Percentiles rank a stretch among this genome's conserved stretches.
phyloP scores from a whole-genome alignment of 1,140 invertebrate genomes.

The Trachymyrmex septentrionalis region DNA sequence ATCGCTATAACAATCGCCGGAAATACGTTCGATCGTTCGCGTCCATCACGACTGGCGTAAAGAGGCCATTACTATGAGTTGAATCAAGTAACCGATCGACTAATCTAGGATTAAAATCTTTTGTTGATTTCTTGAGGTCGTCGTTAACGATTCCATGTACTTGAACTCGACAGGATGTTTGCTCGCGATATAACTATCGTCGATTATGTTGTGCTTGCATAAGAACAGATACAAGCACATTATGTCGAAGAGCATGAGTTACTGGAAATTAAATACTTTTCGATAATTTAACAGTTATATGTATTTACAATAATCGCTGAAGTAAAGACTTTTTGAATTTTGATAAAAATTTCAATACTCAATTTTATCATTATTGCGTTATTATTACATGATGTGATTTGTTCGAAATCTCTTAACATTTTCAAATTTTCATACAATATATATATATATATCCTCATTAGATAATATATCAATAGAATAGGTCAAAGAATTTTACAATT shows the following conservation, averaged over 20 bases:
- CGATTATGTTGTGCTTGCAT: background rate
- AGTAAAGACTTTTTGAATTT: background rate
- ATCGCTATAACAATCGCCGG: slow-evolving; percentile 83
- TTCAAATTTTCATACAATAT: too few relatives aligned
- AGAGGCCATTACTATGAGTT: background rate
- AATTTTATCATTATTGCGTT: too few relatives aligned
- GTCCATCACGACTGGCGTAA: background rate
- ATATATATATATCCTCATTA: too few relatives aligned
- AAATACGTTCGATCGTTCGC: slow-evolving; percentile 74
- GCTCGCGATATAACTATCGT: background rate
- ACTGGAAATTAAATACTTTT: background rate
- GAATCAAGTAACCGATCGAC: background rate
- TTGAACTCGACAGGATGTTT: slow-evolving; percentile 14
- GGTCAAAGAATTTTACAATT: too few relatives aligned
- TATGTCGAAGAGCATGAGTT: background rate
- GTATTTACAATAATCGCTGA: too few relatives aligned
- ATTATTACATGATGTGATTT: too few relatives aligned
- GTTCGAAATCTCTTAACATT: too few relatives aligned
- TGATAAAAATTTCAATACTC: background rate
- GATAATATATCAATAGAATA: too few relatives aligned
- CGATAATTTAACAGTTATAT: background rate
- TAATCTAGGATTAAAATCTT: slow-evolving; percentile 38
- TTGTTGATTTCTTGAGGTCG: slow-evolving; percentile 1
- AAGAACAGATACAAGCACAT: background rate
- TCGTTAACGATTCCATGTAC: slow-evolving; percentile 26